Evolutionary conservation across 2,888 invertebrate species (phyloP).

Genomic region (Notocelia uddmanniana): DNA sequence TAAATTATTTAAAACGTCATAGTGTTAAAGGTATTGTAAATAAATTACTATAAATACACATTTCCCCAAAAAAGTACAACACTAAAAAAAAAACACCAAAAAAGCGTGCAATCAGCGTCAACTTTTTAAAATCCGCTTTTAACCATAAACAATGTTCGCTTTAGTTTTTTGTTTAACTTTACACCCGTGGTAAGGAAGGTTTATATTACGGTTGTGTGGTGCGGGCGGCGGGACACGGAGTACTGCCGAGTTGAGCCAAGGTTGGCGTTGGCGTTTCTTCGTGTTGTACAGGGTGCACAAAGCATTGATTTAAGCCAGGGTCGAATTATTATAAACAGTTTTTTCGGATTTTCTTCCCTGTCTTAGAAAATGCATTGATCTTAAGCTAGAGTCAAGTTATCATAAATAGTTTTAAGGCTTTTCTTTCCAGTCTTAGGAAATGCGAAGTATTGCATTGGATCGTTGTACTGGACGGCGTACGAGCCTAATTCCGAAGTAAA

Average conservation of each 20-base stretch:
- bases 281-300: slow-evolving; percentile 19
- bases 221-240: slow-evolving; percentile 38
- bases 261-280: slow-evolving; percentile 36
- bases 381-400: no score
- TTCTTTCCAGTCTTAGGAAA: no score
- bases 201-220: slow-evolving; percentile 33
- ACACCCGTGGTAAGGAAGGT: slow-evolving; percentile 34
- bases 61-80: slow-evolving; percentile 18
- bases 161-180: slow-evolving; percentile 35
- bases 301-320: slow-evolving; percentile 9
- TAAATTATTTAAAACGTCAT: background rate
- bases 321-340: background rate
- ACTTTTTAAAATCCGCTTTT: slow-evolving; percentile 42
- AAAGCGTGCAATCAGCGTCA: slow-evolving; percentile 41
- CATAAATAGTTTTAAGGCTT: no score
- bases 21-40: background rate
- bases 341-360: no score
- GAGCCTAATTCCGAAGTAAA: no score
- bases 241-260: slow-evolving; percentile 31
- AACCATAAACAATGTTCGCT: slow-evolving; percentile 45
- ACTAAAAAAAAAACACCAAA: slow-evolving; percentile 21
- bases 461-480: no score
- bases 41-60: background rate
- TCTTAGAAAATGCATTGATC: no score
- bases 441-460: no score